Evolutionary conservation across 2,113 vertebrate species (phyloP), one percentile per base, ranked within the genome.

Genomic region (Salvelinus namaycush): DNA sequence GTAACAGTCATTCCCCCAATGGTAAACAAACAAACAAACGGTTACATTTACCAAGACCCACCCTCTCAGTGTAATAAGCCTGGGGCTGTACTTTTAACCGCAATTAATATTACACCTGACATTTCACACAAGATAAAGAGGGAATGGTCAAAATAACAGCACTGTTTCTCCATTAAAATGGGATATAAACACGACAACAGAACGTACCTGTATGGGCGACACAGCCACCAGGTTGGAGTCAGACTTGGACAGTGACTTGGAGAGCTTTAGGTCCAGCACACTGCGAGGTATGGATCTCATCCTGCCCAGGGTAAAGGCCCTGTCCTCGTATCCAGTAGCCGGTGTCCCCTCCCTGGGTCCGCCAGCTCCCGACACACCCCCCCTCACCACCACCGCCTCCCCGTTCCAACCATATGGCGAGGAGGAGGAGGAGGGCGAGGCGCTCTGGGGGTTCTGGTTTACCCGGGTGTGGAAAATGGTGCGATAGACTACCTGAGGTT

Each of bases 221-320:
- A 89, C 93, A 20, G 93, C 92, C 59, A 96, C 95, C 72, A 99
- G 94, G 92, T 98, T 96, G 75, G 97, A 98, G 80, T 99, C 97
- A 0, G 97, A 99, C 88, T 99, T 99, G 0, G 97, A 99, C 81
- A 99, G 93, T 60, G 85, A 95, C 92, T 97, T 96, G 80, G 95
- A 96, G 78, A 97, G 93, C 83, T 97, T 96, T 90, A 96, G 93
- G 87, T 98, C 97, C 73, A 97, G 87, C 76, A 97, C 91, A 27
- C 94, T 95, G 87, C 95, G 96, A 72, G 96, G 96, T 77, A 96
- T 90, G 1, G 97, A 97, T 70, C 96, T 93, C 93, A 98, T 98
- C 90, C 97, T 96, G 69, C 97, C 97, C 57, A 99, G 92, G 0
- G 97, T 99, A 89, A 96, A 97, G 0, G 97, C 96, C 80, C 97